Conservation (phyloP, 1,140 invertebrate species). For the Pseudomyrmex pallidus region DNA sequence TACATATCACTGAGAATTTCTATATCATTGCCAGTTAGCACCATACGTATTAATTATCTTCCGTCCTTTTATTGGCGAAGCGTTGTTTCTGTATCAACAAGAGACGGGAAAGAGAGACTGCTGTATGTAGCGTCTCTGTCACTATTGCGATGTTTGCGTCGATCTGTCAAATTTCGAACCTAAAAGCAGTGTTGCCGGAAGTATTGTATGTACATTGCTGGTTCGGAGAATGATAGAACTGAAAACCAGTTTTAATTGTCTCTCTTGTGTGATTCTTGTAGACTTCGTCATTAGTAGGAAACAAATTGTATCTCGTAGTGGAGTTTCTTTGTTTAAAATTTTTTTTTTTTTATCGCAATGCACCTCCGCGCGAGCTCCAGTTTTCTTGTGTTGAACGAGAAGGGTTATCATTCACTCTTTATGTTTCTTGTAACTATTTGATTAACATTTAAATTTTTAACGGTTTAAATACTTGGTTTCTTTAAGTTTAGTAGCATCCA, state of each 20-base stretch:
- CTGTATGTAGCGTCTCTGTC: conserved; percentile 47
- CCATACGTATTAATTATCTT: conserved; percentile 11
- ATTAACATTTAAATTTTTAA: conserved; percentile 45
- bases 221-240: conserved; percentile 57
- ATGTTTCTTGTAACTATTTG: conserved; percentile 24
- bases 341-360: not conserved
- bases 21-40: conserved; percentile 24
- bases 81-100: conserved; percentile 54
- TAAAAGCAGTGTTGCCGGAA: conserved; percentile 65
- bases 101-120: not conserved
- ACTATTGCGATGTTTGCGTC: conserved; percentile 54
- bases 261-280: conserved; percentile 55
- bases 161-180: conserved; percentile 66
- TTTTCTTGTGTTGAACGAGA: conserved; percentile 38
- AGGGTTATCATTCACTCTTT: conserved; percentile 24
- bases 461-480: conserved; percentile 22
- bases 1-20: conserved; percentile 20
- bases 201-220: not conserved
- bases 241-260: conserved; percentile 66
- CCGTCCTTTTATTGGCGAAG: conserved; percentile 42
- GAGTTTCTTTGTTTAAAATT: not conserved
- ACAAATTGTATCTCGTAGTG: not conserved
- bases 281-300: conserved; percentile 30
- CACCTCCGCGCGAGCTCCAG: conserved; percentile 48
- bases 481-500: conserved; percentile 26